phyloP scores from a whole-genome alignment of 2,888 invertebrate genomes.

The Ophioninae sp. region DNA sequence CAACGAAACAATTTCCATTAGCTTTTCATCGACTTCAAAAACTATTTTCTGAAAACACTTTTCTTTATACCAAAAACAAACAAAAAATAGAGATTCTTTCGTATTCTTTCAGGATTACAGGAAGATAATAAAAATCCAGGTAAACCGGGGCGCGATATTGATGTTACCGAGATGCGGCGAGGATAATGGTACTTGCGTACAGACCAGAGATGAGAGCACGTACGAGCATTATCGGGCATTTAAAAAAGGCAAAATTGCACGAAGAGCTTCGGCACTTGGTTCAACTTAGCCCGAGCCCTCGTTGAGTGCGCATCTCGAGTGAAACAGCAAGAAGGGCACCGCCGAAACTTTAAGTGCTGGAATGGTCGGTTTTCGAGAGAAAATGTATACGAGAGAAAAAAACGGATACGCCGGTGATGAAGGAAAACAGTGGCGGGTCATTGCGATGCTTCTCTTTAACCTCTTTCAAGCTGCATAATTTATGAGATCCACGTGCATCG shows the following conservation, averaged over 20 bases:
- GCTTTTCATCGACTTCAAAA: neutral
- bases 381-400: conserved; percentile 39
- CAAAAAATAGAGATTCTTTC: neutral
- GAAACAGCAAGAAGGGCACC: conserved; percentile 57
- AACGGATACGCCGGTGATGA: conserved; percentile 12
- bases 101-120: neutral
- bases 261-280: conserved; percentile 40
- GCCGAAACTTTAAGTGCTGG: conserved; percentile 61
- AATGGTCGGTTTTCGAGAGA: conserved; percentile 1
- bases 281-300: conserved; percentile 56
- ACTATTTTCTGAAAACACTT: neutral
- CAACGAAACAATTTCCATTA: neutral
- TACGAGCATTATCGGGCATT: conserved; percentile 45
- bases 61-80: neutral
- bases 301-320: conserved; percentile 34
- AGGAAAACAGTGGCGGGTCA: conserved; percentile 35
- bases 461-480: conserved; percentile 60
- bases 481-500: conserved; percentile 60
- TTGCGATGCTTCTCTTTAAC: conserved; percentile 51
- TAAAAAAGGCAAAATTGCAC: conserved; percentile 47
- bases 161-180: neutral
- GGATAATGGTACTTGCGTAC: conserved; percentile 13
- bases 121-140: neutral
- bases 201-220: conserved; percentile 29
- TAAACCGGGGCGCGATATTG: neutral